Evolutionary conservation across 2,113 vertebrate species (phyloP).

Genomic region (Propithecus coquereli): DNA sequence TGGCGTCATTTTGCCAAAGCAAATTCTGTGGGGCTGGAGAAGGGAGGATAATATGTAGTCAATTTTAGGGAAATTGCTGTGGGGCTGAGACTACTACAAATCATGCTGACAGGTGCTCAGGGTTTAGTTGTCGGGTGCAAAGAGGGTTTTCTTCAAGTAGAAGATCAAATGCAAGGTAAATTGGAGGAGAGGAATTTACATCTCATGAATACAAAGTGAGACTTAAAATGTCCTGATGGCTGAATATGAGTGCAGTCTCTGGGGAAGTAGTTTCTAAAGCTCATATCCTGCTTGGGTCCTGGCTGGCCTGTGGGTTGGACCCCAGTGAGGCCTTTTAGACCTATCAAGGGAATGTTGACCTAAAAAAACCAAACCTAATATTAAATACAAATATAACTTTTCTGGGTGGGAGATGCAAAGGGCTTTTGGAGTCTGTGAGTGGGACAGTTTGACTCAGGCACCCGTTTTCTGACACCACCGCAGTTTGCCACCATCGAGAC

Average conservation of each 20-base stretch:
- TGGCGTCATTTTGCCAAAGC: slow-evolving; percentile 27
- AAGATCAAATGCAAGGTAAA: slow-evolving; percentile 36
- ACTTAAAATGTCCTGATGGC: background rate
- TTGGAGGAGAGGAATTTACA: slow-evolving; percentile 48
- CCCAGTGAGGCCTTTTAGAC: background rate
- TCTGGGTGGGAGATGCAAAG: background rate
- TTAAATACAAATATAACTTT: background rate
- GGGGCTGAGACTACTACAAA: slow-evolving; percentile 5
- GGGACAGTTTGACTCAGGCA: background rate
- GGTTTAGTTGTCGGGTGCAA: slow-evolving; percentile 16
- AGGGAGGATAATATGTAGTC: background rate
- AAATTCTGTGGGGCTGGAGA: background rate
- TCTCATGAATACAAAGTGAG: slow-evolving; percentile 46
- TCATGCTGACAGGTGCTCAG: slow-evolving; percentile 17
- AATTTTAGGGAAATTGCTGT: slow-evolving; percentile 34
- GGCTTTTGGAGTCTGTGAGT: background rate
- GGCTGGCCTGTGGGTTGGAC: background rate
- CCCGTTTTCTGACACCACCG: background rate
- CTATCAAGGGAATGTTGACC: background rate
- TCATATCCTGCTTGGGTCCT: background rate
- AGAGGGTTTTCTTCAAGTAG: slow-evolving; percentile 10
- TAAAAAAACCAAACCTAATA: background rate
- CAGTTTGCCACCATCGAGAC: slow-evolving; percentile 99
- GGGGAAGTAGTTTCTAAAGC: background rate
- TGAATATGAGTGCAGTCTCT: background rate